Evolutionary conservation across 2,888 invertebrate genomes (phyloP).

Genomic region (Nymphalis urticae): DNA sequence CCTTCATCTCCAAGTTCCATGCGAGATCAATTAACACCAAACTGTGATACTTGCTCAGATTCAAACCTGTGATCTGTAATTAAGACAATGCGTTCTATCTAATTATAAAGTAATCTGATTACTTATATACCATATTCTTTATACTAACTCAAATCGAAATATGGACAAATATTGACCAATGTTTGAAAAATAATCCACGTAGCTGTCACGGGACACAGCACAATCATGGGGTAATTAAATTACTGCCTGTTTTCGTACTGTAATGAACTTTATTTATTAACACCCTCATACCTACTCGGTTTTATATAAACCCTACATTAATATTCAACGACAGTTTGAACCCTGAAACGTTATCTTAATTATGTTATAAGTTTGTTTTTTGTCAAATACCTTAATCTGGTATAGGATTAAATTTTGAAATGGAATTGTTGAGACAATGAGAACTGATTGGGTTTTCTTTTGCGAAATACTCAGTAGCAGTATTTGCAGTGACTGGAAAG

Average conservation of each 20-base stretch:
- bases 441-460: too few relatives aligned
- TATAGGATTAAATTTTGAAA: too few relatives aligned
- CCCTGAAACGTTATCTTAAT: not conserved
- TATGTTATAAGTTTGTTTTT: not conserved
- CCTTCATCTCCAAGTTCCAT: too few relatives aligned
- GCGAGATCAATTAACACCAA: too few relatives aligned
- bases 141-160: not conserved
- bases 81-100: too few relatives aligned
- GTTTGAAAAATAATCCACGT: constrained; percentile 9
- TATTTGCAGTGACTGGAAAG: too few relatives aligned
- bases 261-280: constrained; percentile 52
- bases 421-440: too few relatives aligned
- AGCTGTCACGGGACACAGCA: not conserved
- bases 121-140: not conserved
- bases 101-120: not conserved
- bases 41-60: too few relatives aligned
- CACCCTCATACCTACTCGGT: constrained; percentile 27
- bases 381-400: too few relatives aligned
- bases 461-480: too few relatives aligned
- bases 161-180: not conserved
- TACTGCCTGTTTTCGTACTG: constrained; percentile 41
- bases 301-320: constrained; percentile 17
- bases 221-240: constrained; percentile 36
- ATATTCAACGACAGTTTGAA: constrained; percentile 16
- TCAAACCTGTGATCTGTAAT: too few relatives aligned